Conservation (phyloP, 2,888 invertebrate species). For the Lepidocyrtinus sp. region DNA sequence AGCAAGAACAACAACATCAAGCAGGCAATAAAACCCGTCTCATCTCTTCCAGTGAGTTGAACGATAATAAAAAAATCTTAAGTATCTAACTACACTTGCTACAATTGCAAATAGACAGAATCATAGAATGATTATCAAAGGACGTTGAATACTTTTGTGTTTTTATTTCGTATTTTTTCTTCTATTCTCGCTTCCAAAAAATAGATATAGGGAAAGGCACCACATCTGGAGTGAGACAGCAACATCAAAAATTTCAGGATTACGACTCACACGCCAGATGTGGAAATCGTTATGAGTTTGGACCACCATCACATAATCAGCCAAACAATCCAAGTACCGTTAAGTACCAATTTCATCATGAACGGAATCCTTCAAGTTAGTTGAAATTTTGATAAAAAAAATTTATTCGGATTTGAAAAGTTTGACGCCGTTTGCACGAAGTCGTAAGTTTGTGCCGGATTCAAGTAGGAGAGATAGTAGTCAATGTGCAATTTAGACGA, state of each 20-base stretch:
- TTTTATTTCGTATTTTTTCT: no score
- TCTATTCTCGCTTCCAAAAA: neutral
- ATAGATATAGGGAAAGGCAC: slow-evolving; percentile 33
- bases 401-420: neutral
- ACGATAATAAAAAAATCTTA: neutral
- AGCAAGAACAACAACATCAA: slow-evolving; percentile 26
- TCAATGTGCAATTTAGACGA: no score
- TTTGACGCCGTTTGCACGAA: no score
- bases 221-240: slow-evolving; percentile 46
- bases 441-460: no score
- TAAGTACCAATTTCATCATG: slow-evolving; percentile 34
- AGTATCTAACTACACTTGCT: no score
- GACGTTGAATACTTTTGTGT: no score
- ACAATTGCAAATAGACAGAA: no score
- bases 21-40: slow-evolving; percentile 42
- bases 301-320: slow-evolving; percentile 44
- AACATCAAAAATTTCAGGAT: slow-evolving; percentile 64
- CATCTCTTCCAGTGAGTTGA: neutral
- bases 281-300: slow-evolving; percentile 67
- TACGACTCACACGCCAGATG: slow-evolving; percentile 65
- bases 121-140: no score
- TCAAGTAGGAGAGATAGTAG: no score
- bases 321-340: slow-evolving; percentile 33
- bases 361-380: neutral
- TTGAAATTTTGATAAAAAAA: neutral